A percentile compares a stretch with the other conserved stretches of the same genome.
Conservation (phyloP, 2,888 invertebrate species). For the Spodoptera picta region DNA sequence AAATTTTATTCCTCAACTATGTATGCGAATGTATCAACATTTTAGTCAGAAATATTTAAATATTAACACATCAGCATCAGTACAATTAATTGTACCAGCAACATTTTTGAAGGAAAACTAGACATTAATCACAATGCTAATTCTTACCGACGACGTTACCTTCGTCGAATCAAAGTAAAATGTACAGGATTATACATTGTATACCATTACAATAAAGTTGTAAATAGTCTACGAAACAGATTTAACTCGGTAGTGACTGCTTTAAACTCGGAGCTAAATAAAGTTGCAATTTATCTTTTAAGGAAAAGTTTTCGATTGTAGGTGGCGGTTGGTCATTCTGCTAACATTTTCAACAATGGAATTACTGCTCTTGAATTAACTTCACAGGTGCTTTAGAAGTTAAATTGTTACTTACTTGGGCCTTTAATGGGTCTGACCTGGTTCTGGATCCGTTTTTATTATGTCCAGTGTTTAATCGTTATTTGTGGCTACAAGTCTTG, state of each 20-base stretch:
- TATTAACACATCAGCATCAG: neutral
- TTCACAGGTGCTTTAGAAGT: slow-evolving; percentile 15
- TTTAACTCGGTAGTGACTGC: slow-evolving; percentile 22
- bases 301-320: slow-evolving; percentile 13
- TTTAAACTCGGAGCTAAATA: slow-evolving; percentile 27
- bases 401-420: slow-evolving; percentile 6
- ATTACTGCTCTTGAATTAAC: slow-evolving; percentile 10
- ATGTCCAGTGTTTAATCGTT: slow-evolving; percentile 12
- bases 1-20: too few species aligned
- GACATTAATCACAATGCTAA: slow-evolving; percentile 2
- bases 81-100: neutral
- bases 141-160: neutral
- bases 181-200: neutral
- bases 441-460: slow-evolving; percentile 11
- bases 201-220: slow-evolving; percentile 10
- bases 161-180: slow-evolving; percentile 16
- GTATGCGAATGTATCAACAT: too few species aligned
- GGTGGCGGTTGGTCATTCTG: slow-evolving; percentile 8
- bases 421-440: slow-evolving; percentile 25
- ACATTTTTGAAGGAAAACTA: neutral
- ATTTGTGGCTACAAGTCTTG: neutral
- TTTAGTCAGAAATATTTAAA: too few species aligned
- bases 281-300: slow-evolving; percentile 32
- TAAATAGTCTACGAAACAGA: slow-evolving; percentile 23
- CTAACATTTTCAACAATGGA: slow-evolving; percentile 24